Evolutionary conservation across 2,797 vertebrate species (phyloP).

Genomic region (Gadopsis marmoratus): DNA sequence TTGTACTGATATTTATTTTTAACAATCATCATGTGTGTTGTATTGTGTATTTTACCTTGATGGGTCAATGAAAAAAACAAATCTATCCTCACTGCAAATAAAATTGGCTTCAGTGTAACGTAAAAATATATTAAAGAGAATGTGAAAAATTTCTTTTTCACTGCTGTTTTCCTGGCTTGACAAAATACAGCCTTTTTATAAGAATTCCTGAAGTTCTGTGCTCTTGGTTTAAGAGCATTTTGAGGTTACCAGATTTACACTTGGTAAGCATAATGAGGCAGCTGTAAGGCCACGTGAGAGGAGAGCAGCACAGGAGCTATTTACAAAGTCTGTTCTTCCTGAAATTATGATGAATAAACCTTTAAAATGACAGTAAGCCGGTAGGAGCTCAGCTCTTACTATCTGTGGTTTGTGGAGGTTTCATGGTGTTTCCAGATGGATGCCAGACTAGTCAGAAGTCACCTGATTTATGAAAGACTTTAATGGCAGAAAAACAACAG

Average conservation of each 20-base stretch:
- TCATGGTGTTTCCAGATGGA: constrained; percentile 64
- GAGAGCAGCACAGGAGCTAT: constrained; percentile 44
- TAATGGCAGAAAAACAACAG: constrained; percentile 76
- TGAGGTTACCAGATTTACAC: constrained; percentile 77
- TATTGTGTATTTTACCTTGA: not conserved
- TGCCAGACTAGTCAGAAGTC: constrained; percentile 61
- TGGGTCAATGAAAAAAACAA: not conserved
- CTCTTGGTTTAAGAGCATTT: constrained; percentile 73
- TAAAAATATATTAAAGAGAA: constrained; percentile 23
- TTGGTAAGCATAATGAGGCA: constrained; percentile 67
- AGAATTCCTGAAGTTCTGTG: constrained; percentile 70
- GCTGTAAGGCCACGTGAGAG: constrained; percentile 59
- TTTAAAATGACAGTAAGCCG: constrained; percentile 52
- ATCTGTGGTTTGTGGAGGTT: constrained; percentile 35
- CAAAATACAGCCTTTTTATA: constrained; percentile 68
- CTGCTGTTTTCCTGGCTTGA: constrained; percentile 31
- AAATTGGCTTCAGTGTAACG: not conserved
- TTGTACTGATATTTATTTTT: constrained; percentile 4
- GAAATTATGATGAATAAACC: constrained; percentile 45
- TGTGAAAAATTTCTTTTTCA: constrained; percentile 36
- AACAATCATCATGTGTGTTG: constrained; percentile 4
- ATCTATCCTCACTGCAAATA: not conserved
- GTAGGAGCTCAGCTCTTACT: constrained; percentile 24
- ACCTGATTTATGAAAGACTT: constrained; percentile 62
- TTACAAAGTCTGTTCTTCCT: constrained; percentile 33